Conservation (phyloP, 2,888 invertebrate genomes). For the Rhimphoctona megacephalus region DNA sequence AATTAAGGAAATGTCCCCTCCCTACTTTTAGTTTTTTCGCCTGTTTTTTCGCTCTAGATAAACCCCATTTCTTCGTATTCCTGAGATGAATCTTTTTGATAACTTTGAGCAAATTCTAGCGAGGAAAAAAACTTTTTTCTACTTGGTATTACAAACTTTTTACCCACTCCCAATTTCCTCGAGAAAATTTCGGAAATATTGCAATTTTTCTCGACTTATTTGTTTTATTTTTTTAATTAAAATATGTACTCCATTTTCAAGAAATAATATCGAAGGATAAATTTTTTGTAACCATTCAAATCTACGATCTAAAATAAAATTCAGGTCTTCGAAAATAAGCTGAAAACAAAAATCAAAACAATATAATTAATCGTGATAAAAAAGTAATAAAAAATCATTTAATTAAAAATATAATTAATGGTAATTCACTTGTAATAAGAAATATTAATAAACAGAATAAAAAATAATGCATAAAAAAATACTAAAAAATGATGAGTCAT, state of each 20-base stretch:
- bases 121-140: not conserved
- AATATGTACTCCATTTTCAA: too few relatives aligned
- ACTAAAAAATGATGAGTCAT: not conserved
- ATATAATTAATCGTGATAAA: too few relatives aligned
- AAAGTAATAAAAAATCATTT: too few relatives aligned
- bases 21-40: constrained; percentile 66
- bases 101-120: constrained; percentile 21
- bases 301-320: not conserved
- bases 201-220: not conserved
- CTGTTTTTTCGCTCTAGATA: constrained; percentile 28
- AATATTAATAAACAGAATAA: not conserved
- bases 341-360: not conserved
- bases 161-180: not conserved
- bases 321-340: not conserved
- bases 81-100: constrained; percentile 33
- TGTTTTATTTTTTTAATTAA: not conserved
- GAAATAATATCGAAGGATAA: too few relatives aligned
- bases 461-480: not conserved
- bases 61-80: constrained; percentile 17
- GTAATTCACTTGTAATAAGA: not conserved
- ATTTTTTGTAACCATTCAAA: not conserved
- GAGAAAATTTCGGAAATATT: not conserved
- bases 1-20: constrained; percentile 81
- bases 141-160: not conserved
- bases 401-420: not conserved